phyloP scores from a whole-genome alignment of 1,140 invertebrate species.

The Conopomorpha cramerella region DNA sequence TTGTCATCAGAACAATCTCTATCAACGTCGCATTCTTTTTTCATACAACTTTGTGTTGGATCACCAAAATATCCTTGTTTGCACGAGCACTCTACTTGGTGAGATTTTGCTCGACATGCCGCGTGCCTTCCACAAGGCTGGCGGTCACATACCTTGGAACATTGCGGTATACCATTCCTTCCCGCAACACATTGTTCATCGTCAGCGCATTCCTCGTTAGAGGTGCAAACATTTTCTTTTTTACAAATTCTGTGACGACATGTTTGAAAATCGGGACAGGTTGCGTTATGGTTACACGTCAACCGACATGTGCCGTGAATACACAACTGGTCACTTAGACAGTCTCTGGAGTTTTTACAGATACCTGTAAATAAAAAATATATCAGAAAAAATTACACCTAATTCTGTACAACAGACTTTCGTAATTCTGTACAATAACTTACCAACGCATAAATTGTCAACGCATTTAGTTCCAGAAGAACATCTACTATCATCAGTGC shows the following conservation, averaged over 20 bases:
- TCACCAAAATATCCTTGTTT: conserved; percentile 79
- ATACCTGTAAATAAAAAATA: conserved; percentile 53
- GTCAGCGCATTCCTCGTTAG: conserved; percentile 70
- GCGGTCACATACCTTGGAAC: conserved; percentile 71
- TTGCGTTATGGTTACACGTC: conserved; percentile 76
- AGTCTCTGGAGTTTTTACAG: conserved; percentile 78
- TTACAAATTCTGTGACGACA: conserved; percentile 83
- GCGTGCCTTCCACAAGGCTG: conserved; percentile 82
- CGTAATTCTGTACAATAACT: too few relatives aligned
- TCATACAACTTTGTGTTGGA: conserved; percentile 75
- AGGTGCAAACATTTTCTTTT: conserved; percentile 75
- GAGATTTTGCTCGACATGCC: conserved; percentile 71
- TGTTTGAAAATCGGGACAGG: conserved; percentile 80
- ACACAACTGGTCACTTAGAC: conserved; percentile 79
- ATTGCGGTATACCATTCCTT: conserved; percentile 75
- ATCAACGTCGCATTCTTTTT: conserved; percentile 74
- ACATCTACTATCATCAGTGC: conserved; percentile 76
- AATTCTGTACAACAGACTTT: too few relatives aligned
- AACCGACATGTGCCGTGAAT: conserved; percentile 78
- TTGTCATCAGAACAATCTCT: conserved; percentile 81
- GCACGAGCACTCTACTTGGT: conserved; percentile 76
- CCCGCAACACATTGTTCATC: conserved; percentile 43
- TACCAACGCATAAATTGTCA: conserved; percentile 78
- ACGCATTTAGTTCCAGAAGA: conserved; percentile 79
- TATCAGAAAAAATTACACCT: conserved; percentile 2